Percentiles rank a stretch among this genome's conserved stretches.
These are phyloP conservation scores for Ptilonorhynchus violaceus DNA, from an alignment of 2,113 vertebrate genomes.

Conservation along the genomic window DNA sequence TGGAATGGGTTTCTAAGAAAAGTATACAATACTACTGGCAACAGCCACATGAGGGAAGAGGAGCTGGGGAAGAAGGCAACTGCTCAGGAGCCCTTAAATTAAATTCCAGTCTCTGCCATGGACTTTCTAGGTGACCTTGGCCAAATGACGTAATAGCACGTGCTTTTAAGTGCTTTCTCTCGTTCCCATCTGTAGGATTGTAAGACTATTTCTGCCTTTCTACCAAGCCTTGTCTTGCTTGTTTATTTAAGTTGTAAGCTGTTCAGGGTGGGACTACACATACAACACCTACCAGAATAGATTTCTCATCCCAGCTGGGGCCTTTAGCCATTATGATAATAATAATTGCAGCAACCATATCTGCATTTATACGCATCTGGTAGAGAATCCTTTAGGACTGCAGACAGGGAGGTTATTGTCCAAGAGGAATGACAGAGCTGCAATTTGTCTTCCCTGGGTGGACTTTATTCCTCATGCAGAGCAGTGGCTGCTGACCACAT, in stretches of 20 bases:
- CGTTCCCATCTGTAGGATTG: background rate
- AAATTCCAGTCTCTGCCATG: background rate
- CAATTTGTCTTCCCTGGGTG: background rate
- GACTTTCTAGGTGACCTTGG: background rate
- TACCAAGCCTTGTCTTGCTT: background rate
- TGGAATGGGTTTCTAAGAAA: background rate
- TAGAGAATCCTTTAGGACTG: background rate
- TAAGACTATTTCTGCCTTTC: background rate
- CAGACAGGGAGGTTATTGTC: constrained; percentile 12
- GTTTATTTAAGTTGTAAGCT: constrained; percentile 13
- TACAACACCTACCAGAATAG: constrained; percentile 25
- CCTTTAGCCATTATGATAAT: background rate
- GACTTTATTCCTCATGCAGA: background rate
- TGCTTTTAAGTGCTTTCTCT: constrained; percentile 23
- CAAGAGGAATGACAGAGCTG: background rate
- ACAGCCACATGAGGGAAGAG: background rate
- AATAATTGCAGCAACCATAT: constrained; percentile 33
- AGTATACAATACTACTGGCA: background rate
- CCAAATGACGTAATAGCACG: background rate
- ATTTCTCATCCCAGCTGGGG: constrained; percentile 17
- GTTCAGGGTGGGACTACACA: constrained; percentile 14
- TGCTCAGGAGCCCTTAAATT: background rate
- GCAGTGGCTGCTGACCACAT: background rate
- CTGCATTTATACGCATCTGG: constrained; percentile 39
- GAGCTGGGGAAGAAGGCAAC: background rate